A percentile compares a stretch with the other conserved stretches of the same genome.
Conservation (phyloP, 2,797 vertebrate genomes). For the Crenuchus spilurus region DNA sequence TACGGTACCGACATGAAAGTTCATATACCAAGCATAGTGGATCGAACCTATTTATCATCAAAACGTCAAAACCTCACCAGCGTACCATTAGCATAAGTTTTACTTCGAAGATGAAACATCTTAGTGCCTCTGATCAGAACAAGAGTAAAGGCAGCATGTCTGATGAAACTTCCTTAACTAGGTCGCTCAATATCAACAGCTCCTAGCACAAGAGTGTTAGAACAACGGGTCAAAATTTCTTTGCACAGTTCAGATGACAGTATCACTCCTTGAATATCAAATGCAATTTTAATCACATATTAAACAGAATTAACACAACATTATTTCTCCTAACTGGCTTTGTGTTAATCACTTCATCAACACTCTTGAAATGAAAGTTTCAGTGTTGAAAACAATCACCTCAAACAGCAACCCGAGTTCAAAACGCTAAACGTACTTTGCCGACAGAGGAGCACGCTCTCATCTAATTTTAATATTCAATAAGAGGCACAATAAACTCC, state of each 20-base stretch:
- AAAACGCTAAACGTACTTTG: slow-evolving; percentile 54
- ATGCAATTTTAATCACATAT: neutral
- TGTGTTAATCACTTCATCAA: slow-evolving; percentile 9
- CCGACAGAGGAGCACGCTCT: slow-evolving; percentile 59
- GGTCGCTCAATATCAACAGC: slow-evolving; percentile 49
- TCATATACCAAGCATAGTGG: neutral
- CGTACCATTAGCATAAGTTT: slow-evolving; percentile 15
- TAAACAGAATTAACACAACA: neutral
- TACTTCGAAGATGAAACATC: slow-evolving; percentile 10
- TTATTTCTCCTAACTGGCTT: neutral
- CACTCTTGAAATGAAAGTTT: neutral
- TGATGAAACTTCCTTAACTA: slow-evolving; percentile 30
- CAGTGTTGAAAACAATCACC: slow-evolving; percentile 11
- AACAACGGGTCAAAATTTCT: slow-evolving; percentile 10
- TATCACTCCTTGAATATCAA: neutral
- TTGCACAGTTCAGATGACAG: slow-evolving; percentile 6
- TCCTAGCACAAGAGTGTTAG: neutral
- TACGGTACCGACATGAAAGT: neutral
- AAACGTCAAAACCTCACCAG: slow-evolving; percentile 3
- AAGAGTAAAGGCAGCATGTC: slow-evolving; percentile 18
- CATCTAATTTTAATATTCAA: slow-evolving; percentile 65
- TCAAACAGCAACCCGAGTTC: slow-evolving; percentile 21
- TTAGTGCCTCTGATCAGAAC: slow-evolving; percentile 10
- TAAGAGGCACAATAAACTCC: slow-evolving; percentile 54
- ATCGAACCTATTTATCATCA: neutral